A percentile compares a stretch with the other conserved stretches of the same genome.
Evolutionary conservation across 2,113 vertebrate genomes (phyloP).

Genomic region (Epinephelus moara): DNA sequence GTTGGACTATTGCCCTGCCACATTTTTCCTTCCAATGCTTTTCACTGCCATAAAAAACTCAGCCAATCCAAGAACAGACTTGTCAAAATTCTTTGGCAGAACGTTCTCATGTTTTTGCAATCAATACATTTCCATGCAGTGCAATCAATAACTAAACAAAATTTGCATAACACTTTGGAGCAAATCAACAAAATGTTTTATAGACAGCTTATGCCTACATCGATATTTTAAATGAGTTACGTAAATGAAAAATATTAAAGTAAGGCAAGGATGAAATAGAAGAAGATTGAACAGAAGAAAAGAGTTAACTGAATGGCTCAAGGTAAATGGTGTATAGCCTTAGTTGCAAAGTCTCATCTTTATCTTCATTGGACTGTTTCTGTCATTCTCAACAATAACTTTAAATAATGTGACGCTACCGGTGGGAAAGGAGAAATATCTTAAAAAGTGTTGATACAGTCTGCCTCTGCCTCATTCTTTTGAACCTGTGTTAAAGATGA

Average conservation of each 20-base stretch:
- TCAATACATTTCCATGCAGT: not conserved
- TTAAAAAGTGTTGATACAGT: not conserved
- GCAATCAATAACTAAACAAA: constrained; percentile 2
- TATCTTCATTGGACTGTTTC: not conserved
- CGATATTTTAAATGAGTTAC: not conserved
- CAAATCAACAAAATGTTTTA: constrained; percentile 28
- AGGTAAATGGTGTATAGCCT: not conserved
- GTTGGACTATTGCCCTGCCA: not conserved
- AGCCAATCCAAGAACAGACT: not conserved
- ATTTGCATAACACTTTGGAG: not conserved
- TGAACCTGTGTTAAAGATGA: not conserved
- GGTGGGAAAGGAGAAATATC: not conserved
- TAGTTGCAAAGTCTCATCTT: not conserved
- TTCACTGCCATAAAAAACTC: constrained; percentile 1
- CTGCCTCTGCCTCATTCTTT: not conserved
- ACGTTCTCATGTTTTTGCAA: not conserved
- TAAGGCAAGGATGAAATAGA: not conserved
- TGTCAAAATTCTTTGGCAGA: not conserved
- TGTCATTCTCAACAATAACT: not conserved
- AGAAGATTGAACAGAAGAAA: not conserved
- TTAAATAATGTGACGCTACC: not conserved
- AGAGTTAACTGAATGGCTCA: not conserved
- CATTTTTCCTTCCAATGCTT: not conserved
- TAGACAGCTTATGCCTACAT: not conserved
- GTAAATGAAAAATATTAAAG: not conserved